Conservation (phyloP, 2,888 invertebrate species). For the Ormyrus nitidulus region DNA sequence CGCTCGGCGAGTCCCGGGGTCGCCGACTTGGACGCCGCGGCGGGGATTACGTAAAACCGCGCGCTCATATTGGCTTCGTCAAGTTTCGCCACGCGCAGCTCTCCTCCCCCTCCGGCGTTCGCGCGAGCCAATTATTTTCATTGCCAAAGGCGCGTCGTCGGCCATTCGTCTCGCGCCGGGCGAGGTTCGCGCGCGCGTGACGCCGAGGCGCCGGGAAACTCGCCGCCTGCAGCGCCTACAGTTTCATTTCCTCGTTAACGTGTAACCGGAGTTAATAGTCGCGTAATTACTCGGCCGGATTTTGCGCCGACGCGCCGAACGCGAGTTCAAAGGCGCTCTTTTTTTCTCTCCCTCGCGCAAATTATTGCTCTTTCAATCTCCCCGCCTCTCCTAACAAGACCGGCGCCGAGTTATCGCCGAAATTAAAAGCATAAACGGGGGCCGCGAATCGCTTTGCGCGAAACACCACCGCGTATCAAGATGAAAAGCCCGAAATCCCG, state of each 20-base stretch:
- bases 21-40: conserved; percentile 9
- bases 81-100: conserved; percentile 68
- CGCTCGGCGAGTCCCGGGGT: no score
- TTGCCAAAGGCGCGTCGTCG: conserved; percentile 65
- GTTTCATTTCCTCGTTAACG: conserved; percentile 40
- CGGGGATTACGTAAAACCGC: conserved; percentile 50
- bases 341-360: neutral
- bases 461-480: no score
- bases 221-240: neutral
- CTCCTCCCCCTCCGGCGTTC: conserved; percentile 63
- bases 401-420: no score
- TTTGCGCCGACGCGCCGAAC: neutral
- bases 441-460: no score
- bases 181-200: neutral
- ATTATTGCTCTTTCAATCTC: no score
- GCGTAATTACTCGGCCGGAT: conserved; percentile 16
- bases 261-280: conserved; percentile 37
- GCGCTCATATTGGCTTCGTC: conserved; percentile 69
- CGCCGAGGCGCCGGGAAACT: conserved; percentile 22
- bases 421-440: no score
- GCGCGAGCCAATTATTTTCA: conserved; percentile 70
- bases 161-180: conserved; percentile 56
- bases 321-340: neutral
- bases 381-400: no score
- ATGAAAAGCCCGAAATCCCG: no score